Conservation (phyloP, 1,140 invertebrate species). For the Philotrypesis tridentata region DNA sequence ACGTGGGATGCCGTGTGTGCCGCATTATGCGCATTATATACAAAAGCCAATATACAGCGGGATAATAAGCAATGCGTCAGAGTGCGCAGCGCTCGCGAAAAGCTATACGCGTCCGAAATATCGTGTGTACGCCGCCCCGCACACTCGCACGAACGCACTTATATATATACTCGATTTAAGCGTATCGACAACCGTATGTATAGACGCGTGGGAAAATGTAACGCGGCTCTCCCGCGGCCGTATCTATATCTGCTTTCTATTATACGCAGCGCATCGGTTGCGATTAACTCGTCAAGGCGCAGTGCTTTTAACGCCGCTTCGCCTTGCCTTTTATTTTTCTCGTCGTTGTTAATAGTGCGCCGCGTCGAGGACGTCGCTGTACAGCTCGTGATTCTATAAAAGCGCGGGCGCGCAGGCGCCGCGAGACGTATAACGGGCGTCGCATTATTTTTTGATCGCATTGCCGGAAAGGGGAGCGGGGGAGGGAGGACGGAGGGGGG, state of each 20-base stretch:
- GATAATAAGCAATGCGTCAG: conserved; percentile 26
- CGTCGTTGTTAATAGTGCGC: too few species aligned
- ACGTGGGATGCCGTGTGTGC: neutral
- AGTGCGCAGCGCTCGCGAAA: neutral
- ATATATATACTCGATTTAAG: too few species aligned
- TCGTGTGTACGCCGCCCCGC: too few species aligned
- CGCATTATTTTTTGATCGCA: neutral
- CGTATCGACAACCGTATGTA: neutral
- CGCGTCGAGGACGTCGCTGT: too few species aligned
- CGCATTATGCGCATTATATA: too few species aligned
- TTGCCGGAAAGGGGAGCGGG: too few species aligned
- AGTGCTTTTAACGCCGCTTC: neutral
- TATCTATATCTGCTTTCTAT: neutral
- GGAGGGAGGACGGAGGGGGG: too few species aligned
- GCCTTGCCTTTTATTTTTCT: conserved; percentile 11
- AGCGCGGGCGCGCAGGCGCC: too few species aligned
- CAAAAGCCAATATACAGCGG: neutral
- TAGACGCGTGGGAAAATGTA: neutral
- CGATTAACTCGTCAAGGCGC: neutral
- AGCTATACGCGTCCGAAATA: too few species aligned
- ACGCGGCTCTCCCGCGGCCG: neutral
- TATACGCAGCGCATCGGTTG: conserved; percentile 2
- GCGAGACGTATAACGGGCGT: neutral
- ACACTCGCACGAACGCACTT: neutral
- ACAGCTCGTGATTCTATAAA: too few species aligned